Conservation (phyloP, 2,888 invertebrate genomes). For the Nephrotoma guestfalica region DNA sequence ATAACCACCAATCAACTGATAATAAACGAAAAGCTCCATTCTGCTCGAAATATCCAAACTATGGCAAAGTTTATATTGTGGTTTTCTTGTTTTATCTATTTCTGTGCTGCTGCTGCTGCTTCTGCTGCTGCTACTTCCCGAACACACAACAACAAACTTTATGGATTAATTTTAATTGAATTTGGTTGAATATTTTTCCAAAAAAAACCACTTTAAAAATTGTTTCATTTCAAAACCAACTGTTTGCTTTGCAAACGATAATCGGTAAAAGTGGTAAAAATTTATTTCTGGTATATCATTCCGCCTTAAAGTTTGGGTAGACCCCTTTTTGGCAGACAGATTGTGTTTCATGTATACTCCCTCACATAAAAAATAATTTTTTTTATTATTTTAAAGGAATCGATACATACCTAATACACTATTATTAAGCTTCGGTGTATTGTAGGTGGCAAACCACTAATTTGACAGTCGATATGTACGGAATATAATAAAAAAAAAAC, state of each 20-base stretch:
- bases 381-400: not conserved
- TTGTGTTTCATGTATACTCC: not conserved
- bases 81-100: not conserved
- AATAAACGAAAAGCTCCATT: not conserved
- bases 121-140: not conserved
- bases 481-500: not conserved
- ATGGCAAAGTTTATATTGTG: not conserved
- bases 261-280: not conserved
- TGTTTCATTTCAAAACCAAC: not conserved
- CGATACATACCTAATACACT: not conserved
- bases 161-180: not conserved
- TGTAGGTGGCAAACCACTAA: not conserved
- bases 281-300: not conserved
- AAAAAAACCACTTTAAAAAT: not conserved
- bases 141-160: not conserved
- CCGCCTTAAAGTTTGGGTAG: not conserved
- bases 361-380: not conserved
- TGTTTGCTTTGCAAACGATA: not conserved
- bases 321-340: not conserved
- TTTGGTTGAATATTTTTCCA: not conserved
- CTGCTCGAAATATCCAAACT: not conserved
- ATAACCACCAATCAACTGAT: not conserved
- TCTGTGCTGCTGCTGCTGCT: not conserved
- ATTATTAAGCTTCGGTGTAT: not conserved
- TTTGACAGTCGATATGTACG: not conserved